These are phyloP conservation scores for Phodopus roborovskii DNA, from an alignment of 2,113 vertebrate species.

Conservation along the genomic window DNA sequence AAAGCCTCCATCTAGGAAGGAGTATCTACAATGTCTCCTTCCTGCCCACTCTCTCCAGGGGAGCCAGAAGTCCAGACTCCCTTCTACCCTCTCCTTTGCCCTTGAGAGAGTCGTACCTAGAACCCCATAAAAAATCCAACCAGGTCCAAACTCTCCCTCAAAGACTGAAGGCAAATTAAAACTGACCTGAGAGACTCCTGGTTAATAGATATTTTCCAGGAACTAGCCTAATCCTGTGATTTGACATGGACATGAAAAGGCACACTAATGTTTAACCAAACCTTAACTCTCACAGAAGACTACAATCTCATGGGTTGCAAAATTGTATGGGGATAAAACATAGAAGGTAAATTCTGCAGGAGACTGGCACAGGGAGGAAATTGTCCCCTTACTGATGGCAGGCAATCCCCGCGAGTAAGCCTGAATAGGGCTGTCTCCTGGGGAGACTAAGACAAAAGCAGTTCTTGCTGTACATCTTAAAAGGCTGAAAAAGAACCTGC, in stretches of 20 bases:
- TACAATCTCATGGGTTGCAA: not conserved
- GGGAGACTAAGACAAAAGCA: not conserved
- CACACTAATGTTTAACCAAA: not conserved
- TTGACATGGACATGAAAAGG: not conserved
- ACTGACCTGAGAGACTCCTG: not conserved
- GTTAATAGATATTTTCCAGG: not conserved
- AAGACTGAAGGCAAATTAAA: not conserved
- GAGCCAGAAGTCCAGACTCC: not conserved
- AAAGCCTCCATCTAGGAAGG: not conserved
- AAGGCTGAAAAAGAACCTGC: not conserved
- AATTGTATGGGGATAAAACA: not conserved
- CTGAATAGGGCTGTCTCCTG: not conserved
- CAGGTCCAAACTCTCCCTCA: not conserved
- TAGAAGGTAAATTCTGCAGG: not conserved
- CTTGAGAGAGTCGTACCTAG: not conserved
- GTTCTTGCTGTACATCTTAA: not conserved
- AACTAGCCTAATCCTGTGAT: not conserved
- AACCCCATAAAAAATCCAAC: not conserved
- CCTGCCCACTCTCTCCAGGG: not conserved
- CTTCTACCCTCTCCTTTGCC: not conserved
- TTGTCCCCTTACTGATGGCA: not conserved
- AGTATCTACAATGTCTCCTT: not conserved
- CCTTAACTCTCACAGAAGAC: not conserved
- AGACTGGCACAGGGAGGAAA: not conserved
- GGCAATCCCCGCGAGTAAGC: not conserved